Base-by-base conservation (phyloP, 1,140 invertebrate genomes). In the Lepidostoma basale region DNA sequence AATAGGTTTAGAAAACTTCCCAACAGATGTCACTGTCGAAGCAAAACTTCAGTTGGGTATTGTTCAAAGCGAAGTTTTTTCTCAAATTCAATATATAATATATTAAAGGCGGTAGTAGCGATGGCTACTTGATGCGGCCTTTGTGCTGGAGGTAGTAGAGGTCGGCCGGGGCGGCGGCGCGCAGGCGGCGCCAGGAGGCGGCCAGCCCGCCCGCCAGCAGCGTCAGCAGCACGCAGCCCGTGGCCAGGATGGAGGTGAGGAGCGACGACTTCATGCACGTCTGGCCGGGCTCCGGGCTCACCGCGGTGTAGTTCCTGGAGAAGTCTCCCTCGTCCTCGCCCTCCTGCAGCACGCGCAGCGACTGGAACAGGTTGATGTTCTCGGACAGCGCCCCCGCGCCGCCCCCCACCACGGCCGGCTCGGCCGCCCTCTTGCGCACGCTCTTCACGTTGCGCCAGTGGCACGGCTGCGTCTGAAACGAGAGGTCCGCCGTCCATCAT, bases 381-480 rank as follows among this genome's bases (percentile, higher is more conserved):
- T 96, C 93, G 0, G 93, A 95, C 1, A 93, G 79, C 23, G 83
- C 84, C 81, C 16, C 93, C 86, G 58, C 86, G 88, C 76, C 47
- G 8, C 47, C 47, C 2, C 26, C 5, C 23, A 36, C 14, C 22
- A 54, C 44, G 70, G 59, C 12, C 69, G 75, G 58, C 72, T 72
- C 83, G 69, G 77, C 79, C 68, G 81, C 88, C 64, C 92, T 85
- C 74, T 91, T 90, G 3, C 84, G 82, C 14, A 93, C 86, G 59
- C 86, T 88, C 76, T 94, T 94, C 58, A 92, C 87, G 74, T 95
- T 96, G 68, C 93, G 87, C 94, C 94, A 96, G 77, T 96, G 93
- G 76, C 94, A 96, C 3, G 93, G 90, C 82, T 96, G 94, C 69
- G 92, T 94, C 94, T 96, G 79, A 16, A 77, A 81, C 12, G n/a